These are phyloP conservation scores for Heliconius nattereri DNA, from an alignment of 1,140 invertebrate species.

Conservation along the genomic window DNA sequence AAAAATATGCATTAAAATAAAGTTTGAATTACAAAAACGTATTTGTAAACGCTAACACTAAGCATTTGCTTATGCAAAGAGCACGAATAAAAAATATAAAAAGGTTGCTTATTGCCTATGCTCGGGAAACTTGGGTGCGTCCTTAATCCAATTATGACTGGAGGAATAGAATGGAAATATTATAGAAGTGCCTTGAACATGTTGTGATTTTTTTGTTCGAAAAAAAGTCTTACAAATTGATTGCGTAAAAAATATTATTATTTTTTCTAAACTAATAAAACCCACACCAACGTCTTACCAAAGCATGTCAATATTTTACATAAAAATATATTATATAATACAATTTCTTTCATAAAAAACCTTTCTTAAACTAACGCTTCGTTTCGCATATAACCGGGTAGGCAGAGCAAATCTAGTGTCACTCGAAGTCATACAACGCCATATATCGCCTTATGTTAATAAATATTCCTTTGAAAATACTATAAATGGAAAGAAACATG, in stretches of 20 bases:
- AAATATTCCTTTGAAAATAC: no score
- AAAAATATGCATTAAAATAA: background rate
- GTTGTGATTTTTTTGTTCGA: background rate
- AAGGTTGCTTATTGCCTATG: slow-evolving; percentile 14
- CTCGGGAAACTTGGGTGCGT: slow-evolving; percentile 10
- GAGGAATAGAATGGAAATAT: background rate
- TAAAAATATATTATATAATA: no score
- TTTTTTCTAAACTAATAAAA: no score
- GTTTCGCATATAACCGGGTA: no score
- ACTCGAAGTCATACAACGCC: no score
- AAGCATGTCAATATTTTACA: no score
- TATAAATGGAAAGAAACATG: background rate
- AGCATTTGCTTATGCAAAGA: background rate
- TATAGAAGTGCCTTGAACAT: background rate
- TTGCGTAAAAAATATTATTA: background rate
- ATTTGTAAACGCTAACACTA: slow-evolving; percentile 11
- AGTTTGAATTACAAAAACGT: background rate
- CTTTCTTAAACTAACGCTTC: no score
- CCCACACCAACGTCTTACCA: no score
- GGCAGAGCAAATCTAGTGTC: no score
- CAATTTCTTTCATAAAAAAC: no score
- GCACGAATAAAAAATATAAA: slow-evolving; percentile 9
- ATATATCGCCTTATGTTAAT: no score
- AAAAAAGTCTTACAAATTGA: background rate
- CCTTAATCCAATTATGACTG: slow-evolving; percentile 15